Percentiles rank a stretch among this genome's conserved stretches.
phyloP scores from a whole-genome alignment of 2,797 vertebrate genomes.

The Silurus lanzhouensis region DNA sequence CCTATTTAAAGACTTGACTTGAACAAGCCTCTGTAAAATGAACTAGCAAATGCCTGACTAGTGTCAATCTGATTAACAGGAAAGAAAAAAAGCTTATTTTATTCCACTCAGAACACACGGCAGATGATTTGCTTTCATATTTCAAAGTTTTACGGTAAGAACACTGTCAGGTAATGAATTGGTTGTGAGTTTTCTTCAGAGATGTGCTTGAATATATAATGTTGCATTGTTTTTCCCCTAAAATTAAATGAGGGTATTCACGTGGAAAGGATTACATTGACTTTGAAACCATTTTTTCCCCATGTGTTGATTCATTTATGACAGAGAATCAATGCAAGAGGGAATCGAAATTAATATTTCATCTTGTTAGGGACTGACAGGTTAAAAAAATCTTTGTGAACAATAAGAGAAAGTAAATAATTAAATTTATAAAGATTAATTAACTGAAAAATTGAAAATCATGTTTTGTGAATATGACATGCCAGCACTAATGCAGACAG shows the following conservation, averaged over 20 bases:
- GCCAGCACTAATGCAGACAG: slow-evolving; percentile 16
- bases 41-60: neutral
- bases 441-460: slow-evolving; percentile 28
- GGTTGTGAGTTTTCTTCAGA: neutral
- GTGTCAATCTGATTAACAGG: neutral
- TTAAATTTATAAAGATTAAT: slow-evolving; percentile 27
- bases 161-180: neutral
- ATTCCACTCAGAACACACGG: neutral
- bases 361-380: slow-evolving; percentile 25
- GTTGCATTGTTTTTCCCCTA: neutral
- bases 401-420: slow-evolving; percentile 4
- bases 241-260: neutral
- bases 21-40: neutral
- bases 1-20: too few relatives aligned
- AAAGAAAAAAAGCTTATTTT: neutral
- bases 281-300: neutral
- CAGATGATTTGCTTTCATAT: neutral
- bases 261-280: slow-evolving; percentile 1
- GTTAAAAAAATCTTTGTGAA: neutral
- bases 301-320: slow-evolving; percentile 12
- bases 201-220: neutral
- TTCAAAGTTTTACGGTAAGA: neutral
- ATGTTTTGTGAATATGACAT: slow-evolving; percentile 23
- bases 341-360: neutral
- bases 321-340: neutral